Evolutionary conservation across 1,140 invertebrate species (phyloP).

Genomic region (Gonatopus flavifemur): DNA sequence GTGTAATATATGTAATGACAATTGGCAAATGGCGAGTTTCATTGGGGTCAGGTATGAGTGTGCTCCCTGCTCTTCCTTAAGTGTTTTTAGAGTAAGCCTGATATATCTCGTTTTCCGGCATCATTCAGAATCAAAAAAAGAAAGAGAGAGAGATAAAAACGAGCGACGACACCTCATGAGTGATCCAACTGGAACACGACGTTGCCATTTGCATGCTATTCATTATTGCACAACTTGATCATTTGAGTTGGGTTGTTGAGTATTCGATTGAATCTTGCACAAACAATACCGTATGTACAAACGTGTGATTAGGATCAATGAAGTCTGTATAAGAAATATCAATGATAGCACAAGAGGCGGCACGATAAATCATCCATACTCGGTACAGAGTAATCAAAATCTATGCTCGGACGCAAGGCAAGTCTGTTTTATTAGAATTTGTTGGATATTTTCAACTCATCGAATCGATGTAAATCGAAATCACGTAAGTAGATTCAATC

Average conservation of each 20-base stretch:
- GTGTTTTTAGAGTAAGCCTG: slow-evolving; percentile 48
- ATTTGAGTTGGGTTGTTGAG: too few species aligned
- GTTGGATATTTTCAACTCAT: slow-evolving; percentile 14
- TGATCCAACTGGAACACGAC: slow-evolving; percentile 46
- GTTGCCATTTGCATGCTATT: slow-evolving; percentile 45
- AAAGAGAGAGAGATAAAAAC: slow-evolving; percentile 4
- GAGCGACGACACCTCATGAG: slow-evolving; percentile 47
- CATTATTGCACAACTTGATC: too few species aligned
- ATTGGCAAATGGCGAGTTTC: slow-evolving; percentile 54
- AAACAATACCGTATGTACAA: too few species aligned
- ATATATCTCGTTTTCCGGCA: too few species aligned
- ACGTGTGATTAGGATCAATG: too few species aligned
- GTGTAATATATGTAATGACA: slow-evolving; percentile 19
- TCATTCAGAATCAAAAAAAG: too few species aligned
- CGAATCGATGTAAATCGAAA: slow-evolving; percentile 8
- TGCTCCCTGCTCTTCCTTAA: slow-evolving; percentile 50
- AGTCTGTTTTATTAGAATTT: slow-evolving; percentile 16
- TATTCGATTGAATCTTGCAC: too few species aligned
- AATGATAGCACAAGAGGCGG: too few species aligned
- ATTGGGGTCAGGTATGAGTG: slow-evolving; percentile 57
- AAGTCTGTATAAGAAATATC: too few species aligned
- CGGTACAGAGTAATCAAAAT: too few species aligned
- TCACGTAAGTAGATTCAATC: slow-evolving; percentile 32
- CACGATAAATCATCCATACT: too few species aligned
- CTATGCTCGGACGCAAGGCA: slow-evolving; percentile 39